Percentiles rank a stretch among this genome's conserved stretches.
phyloP scores from a whole-genome alignment of 1,140 invertebrate genomes.

The Brachionus paranguensis region DNA sequence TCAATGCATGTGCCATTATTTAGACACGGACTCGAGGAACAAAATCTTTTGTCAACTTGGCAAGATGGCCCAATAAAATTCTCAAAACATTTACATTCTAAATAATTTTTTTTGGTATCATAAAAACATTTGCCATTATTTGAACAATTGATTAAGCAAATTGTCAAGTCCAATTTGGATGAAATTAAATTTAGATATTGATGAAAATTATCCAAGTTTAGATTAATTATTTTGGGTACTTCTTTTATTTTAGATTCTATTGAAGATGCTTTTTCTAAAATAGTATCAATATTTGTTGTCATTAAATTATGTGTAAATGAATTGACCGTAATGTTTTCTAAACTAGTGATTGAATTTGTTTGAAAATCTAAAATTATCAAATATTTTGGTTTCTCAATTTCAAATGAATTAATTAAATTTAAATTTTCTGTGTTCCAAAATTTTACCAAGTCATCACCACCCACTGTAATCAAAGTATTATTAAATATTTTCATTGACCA shows the following conservation, averaged over 20 bases:
- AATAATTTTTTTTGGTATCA: constrained; percentile 38
- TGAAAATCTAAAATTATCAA: background rate
- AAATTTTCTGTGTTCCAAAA: background rate
- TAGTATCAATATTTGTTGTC: background rate
- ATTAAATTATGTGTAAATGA: too few relatives aligned
- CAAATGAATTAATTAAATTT: background rate
- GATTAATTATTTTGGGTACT: background rate
- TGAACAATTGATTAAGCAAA: background rate
- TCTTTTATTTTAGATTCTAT: background rate
- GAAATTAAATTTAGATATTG: background rate
- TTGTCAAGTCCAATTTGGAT: background rate
- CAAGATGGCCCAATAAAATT: constrained; percentile 39
- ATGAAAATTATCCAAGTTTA: background rate
- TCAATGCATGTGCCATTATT: constrained; percentile 31
- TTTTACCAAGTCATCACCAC: background rate
- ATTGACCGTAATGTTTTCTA: too few relatives aligned
- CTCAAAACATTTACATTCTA: constrained; percentile 44
- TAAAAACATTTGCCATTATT: background rate
- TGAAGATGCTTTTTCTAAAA: background rate
- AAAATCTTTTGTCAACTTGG: constrained; percentile 31
- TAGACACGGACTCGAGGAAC: constrained; percentile 39
- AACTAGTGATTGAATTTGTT: background rate
- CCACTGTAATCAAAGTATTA: background rate
- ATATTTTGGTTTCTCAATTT: background rate
- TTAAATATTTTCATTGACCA: background rate